phyloP scores from a whole-genome alignment of 2,797 vertebrate genomes.

The Bradypodion ventrale region DNA sequence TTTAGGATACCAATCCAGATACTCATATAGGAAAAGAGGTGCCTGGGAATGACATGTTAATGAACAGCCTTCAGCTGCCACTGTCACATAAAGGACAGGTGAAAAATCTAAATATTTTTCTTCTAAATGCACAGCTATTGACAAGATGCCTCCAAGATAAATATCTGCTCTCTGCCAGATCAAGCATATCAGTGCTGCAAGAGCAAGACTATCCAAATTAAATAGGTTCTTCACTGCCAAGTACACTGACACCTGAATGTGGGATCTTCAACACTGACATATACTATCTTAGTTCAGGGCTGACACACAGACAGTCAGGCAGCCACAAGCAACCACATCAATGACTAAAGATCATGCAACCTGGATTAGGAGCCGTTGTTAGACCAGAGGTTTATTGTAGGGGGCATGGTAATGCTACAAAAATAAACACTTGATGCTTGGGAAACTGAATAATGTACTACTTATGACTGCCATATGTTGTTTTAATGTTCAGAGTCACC shows the following conservation, averaged over 20 bases:
- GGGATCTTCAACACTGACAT: conserved; percentile 41
- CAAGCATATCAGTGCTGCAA: conserved; percentile 24
- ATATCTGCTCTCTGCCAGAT: conserved; percentile 22
- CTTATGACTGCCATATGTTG: not conserved
- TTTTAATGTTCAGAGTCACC: not conserved
- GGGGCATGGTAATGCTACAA: not conserved
- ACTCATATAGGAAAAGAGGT: not conserved
- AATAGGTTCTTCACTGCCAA: conserved; percentile 29
- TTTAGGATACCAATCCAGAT: conserved; percentile 25
- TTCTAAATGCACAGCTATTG: rapidly evolving
- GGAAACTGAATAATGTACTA: not conserved
- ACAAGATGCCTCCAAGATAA: conserved; percentile 34
- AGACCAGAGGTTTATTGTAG: not conserved
- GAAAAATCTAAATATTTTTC: not conserved
- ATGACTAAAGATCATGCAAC: not conserved
- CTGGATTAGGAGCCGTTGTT: not conserved
- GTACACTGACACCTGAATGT: conserved; percentile 38
- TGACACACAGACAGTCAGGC: conserved; percentile 16
- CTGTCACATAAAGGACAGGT: not conserved
- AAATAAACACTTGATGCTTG: not conserved
- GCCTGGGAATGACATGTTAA: conserved; percentile 31
- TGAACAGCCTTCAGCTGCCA: conserved; percentile 1
- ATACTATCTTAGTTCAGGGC: conserved; percentile 37
- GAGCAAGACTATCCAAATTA: conserved; percentile 52
- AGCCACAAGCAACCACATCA: rapidly evolving